Evolutionary conservation across 2,888 invertebrate genomes (phyloP), one percentile per base, ranked within the genome.

Genomic region (Hyalella azteca): DNA sequence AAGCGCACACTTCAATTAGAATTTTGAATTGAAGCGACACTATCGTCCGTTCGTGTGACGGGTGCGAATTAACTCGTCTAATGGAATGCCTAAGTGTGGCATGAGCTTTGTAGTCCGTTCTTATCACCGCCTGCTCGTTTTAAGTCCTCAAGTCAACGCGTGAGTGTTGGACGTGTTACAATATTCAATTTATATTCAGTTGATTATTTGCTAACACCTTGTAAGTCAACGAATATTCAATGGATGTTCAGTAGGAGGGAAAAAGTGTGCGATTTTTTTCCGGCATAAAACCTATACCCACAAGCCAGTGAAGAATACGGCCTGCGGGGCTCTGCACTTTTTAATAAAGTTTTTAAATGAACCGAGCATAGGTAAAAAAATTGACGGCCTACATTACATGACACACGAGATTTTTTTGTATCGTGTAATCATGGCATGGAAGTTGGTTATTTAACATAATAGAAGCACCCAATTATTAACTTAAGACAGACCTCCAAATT

Each of bases 111-210:
- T 26, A 2, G 29, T 5, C 22, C 29, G 22, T 54, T 54, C 29
- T 9, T 54, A 3, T 2, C 7, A 5, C 15, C 36, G n/a, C 19
- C 66, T 29, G n/a, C n/a, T 36, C 66, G 36, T 22, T 36, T 66
- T 36, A 66, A 66, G 66, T 66, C 32, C 66, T 29, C 66, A 11
- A 66, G 66, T 66, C 66, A 66, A 29, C 19, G 36, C 36, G 3
- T 13, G 29, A 36, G 59, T 66, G 15, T 29, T 36, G 66, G 66
- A 11, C 36, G 66, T 22, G 66, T 66, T 66, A 66, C 66, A 66
- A 66, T 66, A 66, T 66, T 66, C 66, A 66, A 66, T 66, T 66
- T 66, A 66, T 66, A 66, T 66, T 66, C 66, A 66, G 66, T 66
- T 66, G 66, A 36, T 32, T 66, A 66, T 66, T 66, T 66, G 66